These are phyloP conservation scores for Leuciscus waleckii DNA, from an alignment of 2,797 vertebrate genomes.

Conservation along the genomic window DNA sequence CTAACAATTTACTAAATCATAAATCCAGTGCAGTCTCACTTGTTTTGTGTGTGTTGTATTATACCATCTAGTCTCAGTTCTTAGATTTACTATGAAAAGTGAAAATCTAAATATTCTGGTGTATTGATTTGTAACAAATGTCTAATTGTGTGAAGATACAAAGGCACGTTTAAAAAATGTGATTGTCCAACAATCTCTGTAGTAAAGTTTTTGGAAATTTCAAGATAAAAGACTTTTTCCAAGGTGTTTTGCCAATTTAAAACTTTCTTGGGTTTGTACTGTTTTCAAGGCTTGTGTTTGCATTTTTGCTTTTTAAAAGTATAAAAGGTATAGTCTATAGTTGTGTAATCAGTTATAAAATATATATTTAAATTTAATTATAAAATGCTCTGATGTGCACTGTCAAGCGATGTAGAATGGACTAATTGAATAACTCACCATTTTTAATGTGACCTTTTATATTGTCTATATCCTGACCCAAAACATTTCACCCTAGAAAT, in stretches of 20 bases:
- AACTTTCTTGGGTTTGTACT: not conserved
- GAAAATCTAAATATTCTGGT: slow-evolving; percentile 8
- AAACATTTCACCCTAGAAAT: not conserved
- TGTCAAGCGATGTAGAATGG: slow-evolving; percentile 7
- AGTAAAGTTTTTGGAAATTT: slow-evolving; percentile 5
- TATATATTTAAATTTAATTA: too few species aligned
- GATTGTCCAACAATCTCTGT: not conserved
- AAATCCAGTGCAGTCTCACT: slow-evolving; percentile 8
- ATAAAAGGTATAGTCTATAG: not conserved
- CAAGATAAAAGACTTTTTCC: not conserved
- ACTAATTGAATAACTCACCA: not conserved
- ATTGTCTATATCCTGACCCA: not conserved
- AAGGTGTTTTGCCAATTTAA: slow-evolving; percentile 2
- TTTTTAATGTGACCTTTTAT: not conserved
- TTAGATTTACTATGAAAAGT: slow-evolving; percentile 29
- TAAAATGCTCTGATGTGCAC: not conserved
- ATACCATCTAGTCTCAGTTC: slow-evolving; percentile 1
- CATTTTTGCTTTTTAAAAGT: not conserved
- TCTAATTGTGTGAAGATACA: slow-evolving; percentile 4
- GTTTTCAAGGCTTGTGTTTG: slow-evolving; percentile 1
- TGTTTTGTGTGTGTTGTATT: slow-evolving; percentile 20
- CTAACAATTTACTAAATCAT: slow-evolving; percentile 3
- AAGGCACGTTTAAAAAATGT: slow-evolving; percentile 16
- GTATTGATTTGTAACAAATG: slow-evolving; percentile 8
- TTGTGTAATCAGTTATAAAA: slow-evolving; percentile 7